Base-by-base conservation (phyloP, 2,888 invertebrate genomes). In the Caenorhabditis virilis region DNA sequence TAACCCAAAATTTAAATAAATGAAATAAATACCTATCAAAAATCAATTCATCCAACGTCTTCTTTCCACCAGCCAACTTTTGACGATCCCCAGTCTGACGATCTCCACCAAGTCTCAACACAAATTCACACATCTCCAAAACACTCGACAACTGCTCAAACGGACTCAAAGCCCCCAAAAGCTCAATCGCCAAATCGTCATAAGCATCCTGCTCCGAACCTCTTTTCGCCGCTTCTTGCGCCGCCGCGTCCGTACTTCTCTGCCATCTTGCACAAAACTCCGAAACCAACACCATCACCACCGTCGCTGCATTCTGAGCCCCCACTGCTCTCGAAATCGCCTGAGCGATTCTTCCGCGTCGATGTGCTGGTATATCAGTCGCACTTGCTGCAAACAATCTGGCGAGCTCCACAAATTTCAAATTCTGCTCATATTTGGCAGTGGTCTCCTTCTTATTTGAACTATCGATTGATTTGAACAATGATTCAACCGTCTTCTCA, bases 381-480 rank as follows among this genome's bases (percentile, higher is more conserved):
- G 94, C 88, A 0, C 92, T 92, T 78, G 91, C 91, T 0, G 93
- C 91, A 84, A 98, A 97, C 43, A 95, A 91, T 43, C 92, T 88
- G 20, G 93, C 85, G 16, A 93, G 89, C 20, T 72, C 75, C 30
- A 80, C 70, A 11, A 80, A 57, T 26, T 64, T 64, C 27, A 55
- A 54, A 6, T 49, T 55, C 23, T 65, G 54, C 13, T 50, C 53
- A 22, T 58, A 46, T 16, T 58, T 42, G 1, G 57, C 47, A 7
- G 45, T 33, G 13, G 45, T 48, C 0, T 43, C 23, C 15, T 43
- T 30, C n/a, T n/a, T n/a, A n/a, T n/a, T n/a, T n/a, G n/a, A n/a
- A 25, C 47, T 45, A 30, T 78, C 58, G 11, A 81, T 67, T 9
- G 80, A 75, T 1, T 55, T 42, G 66, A 81, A 76, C 2, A 80